phyloP scores from a whole-genome alignment of 2,797 vertebrate genomes.

The Pteronotus mesoamericanus region DNA sequence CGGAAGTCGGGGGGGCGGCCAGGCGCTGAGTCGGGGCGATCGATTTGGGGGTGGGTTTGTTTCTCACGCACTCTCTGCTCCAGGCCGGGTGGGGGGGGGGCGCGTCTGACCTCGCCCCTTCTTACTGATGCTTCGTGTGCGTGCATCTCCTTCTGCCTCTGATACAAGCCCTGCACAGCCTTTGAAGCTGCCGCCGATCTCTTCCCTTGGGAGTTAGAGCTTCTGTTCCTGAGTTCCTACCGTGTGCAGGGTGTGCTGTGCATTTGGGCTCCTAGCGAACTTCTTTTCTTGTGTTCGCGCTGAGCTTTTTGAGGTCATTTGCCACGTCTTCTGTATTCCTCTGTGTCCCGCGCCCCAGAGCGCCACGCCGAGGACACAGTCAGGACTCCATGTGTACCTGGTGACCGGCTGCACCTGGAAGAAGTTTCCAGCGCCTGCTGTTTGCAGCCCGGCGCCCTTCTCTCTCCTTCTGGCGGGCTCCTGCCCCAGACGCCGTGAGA shows the following conservation, averaged over 20 bases:
- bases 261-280: neutral
- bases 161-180: too few species aligned
- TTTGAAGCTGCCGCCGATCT: neutral
- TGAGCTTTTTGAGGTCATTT: neutral
- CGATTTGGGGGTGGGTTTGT: neutral
- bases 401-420: neutral
- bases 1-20: neutral
- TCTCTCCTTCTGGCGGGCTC: neutral
- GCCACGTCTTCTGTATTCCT: fast-evolving
- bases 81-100: too few species aligned
- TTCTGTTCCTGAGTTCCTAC: neutral
- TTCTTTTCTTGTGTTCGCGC: neutral
- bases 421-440: neutral
- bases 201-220: neutral
- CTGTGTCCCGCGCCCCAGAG: neutral
- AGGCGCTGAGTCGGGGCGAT: neutral
- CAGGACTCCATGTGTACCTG: fast-evolving
- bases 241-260: neutral
- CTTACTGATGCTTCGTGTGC: neutral
- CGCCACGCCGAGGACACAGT: fast-evolving
- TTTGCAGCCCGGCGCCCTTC: neutral
- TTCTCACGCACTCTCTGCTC: neutral
- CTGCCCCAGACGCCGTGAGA: too few species aligned
- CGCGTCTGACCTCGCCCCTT: neutral
- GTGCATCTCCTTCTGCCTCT: neutral